Conservation (phyloP, 2,888 invertebrate genomes). For the Norana najaformis region DNA sequence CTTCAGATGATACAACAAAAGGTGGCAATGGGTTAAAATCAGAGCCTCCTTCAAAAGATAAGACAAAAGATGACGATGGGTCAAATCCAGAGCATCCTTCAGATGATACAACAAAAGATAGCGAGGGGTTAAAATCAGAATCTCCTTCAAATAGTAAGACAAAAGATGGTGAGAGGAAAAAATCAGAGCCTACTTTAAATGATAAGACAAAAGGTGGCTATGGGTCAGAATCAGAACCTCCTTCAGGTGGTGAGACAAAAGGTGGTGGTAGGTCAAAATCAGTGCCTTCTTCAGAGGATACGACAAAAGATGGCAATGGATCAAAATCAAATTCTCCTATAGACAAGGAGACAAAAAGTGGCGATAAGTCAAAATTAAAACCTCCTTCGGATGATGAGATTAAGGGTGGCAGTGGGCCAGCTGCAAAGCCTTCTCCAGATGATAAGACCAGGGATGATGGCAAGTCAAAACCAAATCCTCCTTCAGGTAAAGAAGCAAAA, state of each 20-base stretch:
- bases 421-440: neutral
- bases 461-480: neutral
- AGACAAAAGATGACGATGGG: neutral
- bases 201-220: neutral
- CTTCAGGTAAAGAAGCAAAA: neutral
- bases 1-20: neutral
- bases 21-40: neutral
- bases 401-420: neutral
- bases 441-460: neutral
- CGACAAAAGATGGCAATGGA: neutral
- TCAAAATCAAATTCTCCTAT: neutral
- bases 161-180: neutral
- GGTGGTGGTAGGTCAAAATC: neutral
- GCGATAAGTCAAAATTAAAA: neutral
- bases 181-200: neutral
- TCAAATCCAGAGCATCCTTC: neutral
- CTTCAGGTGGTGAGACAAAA: neutral
- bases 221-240: neutral
- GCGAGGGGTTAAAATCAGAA: neutral
- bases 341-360: neutral
- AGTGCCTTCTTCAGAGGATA: neutral
- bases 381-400: neutral
- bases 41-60: neutral
- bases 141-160: neutral
- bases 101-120: neutral